phyloP scores from a whole-genome alignment of 2,797 vertebrate species.

The Orientallactaga sibirica region DNA sequence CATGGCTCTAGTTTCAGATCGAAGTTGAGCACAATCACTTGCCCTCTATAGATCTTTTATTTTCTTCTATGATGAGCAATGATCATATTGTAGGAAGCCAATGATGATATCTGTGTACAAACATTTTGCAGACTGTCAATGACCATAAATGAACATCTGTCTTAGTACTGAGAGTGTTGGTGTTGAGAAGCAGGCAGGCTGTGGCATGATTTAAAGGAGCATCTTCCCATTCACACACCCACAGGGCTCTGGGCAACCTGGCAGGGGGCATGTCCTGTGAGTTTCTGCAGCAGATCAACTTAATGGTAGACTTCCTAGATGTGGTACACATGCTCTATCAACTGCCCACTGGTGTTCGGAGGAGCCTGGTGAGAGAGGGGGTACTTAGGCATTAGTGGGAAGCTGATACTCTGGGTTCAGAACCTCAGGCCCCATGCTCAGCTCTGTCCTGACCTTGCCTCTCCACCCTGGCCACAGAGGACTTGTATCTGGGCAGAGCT shows the following conservation, averaged over 20 bases:
- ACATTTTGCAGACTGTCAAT: slow-evolving; percentile 53
- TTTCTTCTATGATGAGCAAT: slow-evolving; percentile 60
- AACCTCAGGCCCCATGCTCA: background rate
- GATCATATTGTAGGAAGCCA: slow-evolving; percentile 25
- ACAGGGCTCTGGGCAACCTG: slow-evolving; percentile 91
- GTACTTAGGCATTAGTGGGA: background rate
- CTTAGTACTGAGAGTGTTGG: slow-evolving; percentile 44
- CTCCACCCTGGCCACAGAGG: slow-evolving; percentile 86
- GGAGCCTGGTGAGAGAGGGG: slow-evolving; percentile 88
- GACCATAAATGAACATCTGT: slow-evolving; percentile 23
- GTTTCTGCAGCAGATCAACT: slow-evolving; percentile 89
- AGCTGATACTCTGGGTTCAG: background rate
- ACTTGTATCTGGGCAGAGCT: slow-evolving; percentile 92
- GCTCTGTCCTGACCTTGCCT: slow-evolving; percentile 22
- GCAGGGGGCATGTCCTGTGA: slow-evolving; percentile 92
- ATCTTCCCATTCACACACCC: slow-evolving; percentile 35
- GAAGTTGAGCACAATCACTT: background rate
- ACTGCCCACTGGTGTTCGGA: slow-evolving; percentile 89
- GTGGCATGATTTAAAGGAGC: slow-evolving; percentile 38
- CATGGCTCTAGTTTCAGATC: background rate
- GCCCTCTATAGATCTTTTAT: slow-evolving; percentile 44
- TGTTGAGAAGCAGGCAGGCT: slow-evolving; percentile 10
- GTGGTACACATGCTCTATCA: slow-evolving; percentile 90
- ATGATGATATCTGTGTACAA: slow-evolving; percentile 36
- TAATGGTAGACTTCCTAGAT: slow-evolving; percentile 88